phyloP scores from a whole-genome alignment of 2,113 vertebrate species.

The Anarrhichthys ocellatus region DNA sequence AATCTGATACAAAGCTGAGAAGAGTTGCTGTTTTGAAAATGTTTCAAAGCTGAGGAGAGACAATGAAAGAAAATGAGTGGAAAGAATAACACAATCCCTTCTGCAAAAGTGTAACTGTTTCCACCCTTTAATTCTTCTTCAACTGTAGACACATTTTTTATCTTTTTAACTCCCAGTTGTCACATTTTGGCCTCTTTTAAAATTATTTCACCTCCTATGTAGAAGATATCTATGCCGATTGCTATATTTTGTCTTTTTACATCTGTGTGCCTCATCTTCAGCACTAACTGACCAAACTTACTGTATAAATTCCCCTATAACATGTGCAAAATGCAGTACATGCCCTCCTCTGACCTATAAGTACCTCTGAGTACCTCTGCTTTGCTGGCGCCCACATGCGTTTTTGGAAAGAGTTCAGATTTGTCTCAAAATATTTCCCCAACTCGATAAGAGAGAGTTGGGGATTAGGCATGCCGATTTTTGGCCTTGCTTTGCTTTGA shows the following conservation, averaged over 20 bases:
- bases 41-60: constrained; percentile 5
- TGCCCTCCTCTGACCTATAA: background rate
- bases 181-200: background rate
- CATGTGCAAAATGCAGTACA: background rate
- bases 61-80: background rate
- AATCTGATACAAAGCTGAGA: background rate
- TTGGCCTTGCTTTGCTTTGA: constrained; percentile 17
- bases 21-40: background rate
- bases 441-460: constrained; percentile 17
- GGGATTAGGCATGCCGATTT: constrained; percentile 23
- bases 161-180: background rate
- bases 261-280: constrained; percentile 3
- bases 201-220: background rate
- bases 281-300: background rate
- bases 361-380: background rate
- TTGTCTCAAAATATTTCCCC: constrained; percentile 8
- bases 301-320: constrained; percentile 5
- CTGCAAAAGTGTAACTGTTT: background rate
- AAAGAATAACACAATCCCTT: background rate
- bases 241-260: constrained; percentile 7
- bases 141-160: background rate
- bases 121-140: background rate
- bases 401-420: constrained; percentile 23
- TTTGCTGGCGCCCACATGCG: background rate
- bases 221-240: background rate